Conservation (phyloP, 2,797 vertebrate species). For the Cottoperca gobio region DNA sequence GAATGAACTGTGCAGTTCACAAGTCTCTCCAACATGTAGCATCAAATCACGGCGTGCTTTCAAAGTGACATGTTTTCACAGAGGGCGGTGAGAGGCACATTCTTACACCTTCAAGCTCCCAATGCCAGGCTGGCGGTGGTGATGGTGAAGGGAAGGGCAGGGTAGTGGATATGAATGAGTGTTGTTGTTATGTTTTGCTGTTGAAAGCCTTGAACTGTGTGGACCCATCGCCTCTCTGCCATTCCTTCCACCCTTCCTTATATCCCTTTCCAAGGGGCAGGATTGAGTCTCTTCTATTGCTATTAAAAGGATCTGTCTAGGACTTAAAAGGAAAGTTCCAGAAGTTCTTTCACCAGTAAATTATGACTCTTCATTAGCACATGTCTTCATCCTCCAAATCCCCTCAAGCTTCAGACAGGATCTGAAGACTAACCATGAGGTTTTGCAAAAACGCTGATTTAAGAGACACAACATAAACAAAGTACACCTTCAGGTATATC, state of each 20-base stretch:
- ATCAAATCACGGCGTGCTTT: slow-evolving; percentile 66
- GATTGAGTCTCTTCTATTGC: slow-evolving; percentile 31
- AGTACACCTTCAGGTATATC: slow-evolving; percentile 29
- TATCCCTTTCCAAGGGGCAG: slow-evolving; percentile 33
- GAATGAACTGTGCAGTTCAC: slow-evolving; percentile 32
- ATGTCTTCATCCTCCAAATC: slow-evolving; percentile 25
- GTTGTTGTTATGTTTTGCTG: slow-evolving; percentile 50
- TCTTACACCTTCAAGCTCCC: slow-evolving; percentile 50
- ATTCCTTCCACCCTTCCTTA: slow-evolving; percentile 46
- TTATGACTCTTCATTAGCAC: slow-evolving; percentile 22
- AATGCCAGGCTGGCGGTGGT: slow-evolving; percentile 23
- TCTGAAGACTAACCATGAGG: background rate
- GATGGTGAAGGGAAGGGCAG: slow-evolving; percentile 20
- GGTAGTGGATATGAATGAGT: slow-evolving; percentile 40
- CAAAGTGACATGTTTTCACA: slow-evolving; percentile 68
- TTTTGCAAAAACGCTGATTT: background rate
- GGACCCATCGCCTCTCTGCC: slow-evolving; percentile 15
- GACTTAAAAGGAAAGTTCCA: slow-evolving; percentile 29
- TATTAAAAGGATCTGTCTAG: slow-evolving; percentile 48
- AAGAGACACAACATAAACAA: background rate
- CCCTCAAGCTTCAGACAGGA: slow-evolving; percentile 10
- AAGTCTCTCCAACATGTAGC: slow-evolving; percentile 55
- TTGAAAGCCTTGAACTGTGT: slow-evolving; percentile 16
- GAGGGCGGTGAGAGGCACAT: slow-evolving; percentile 53
- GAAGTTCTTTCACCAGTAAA: slow-evolving; percentile 9